phyloP scores from a whole-genome alignment of 1,140 invertebrate genomes.

The Zelostemma sp. region DNA sequence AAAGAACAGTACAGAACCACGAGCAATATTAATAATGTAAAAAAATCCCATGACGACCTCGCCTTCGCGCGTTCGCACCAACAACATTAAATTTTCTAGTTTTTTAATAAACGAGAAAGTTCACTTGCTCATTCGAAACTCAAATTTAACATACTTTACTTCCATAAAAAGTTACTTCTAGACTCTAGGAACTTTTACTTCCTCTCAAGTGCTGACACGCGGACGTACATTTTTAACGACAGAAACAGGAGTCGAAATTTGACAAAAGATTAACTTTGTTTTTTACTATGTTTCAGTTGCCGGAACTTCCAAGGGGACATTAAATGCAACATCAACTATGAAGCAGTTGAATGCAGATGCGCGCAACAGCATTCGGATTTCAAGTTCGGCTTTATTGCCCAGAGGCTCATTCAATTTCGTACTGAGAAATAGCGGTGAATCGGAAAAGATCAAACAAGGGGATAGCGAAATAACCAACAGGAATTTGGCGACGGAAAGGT shows the following conservation, averaged over 20 bases:
- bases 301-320: slow-evolving; percentile 45
- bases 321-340: slow-evolving; percentile 37
- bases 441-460: slow-evolving; percentile 13
- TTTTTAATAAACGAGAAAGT: too few relatives aligned
- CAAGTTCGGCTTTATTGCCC: slow-evolving; percentile 23
- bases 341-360: slow-evolving; percentile 39
- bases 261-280: slow-evolving; percentile 3
- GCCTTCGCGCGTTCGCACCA: too few relatives aligned
- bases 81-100: too few relatives aligned
- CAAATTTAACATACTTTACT: too few relatives aligned
- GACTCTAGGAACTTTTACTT: too few relatives aligned
- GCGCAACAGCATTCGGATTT: slow-evolving; percentile 38
- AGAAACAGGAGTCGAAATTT: not conserved
- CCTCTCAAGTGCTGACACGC: too few relatives aligned
- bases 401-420: slow-evolving; percentile 19
- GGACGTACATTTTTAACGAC: too few relatives aligned
- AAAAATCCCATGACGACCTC: too few relatives aligned
- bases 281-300: slow-evolving; percentile 54
- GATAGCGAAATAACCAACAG: slow-evolving; percentile 22
- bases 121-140: too few relatives aligned
- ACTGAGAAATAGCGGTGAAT: slow-evolving; percentile 14
- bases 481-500: slow-evolving; percentile 17
- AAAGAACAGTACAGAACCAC: too few relatives aligned
- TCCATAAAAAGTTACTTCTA: too few relatives aligned
- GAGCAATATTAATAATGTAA: too few relatives aligned